A percentile compares a stretch with the other conserved stretches of the same genome.
Evolutionary conservation across 2,888 invertebrate genomes (phyloP).

Genomic region (Monochamus alternatus): DNA sequence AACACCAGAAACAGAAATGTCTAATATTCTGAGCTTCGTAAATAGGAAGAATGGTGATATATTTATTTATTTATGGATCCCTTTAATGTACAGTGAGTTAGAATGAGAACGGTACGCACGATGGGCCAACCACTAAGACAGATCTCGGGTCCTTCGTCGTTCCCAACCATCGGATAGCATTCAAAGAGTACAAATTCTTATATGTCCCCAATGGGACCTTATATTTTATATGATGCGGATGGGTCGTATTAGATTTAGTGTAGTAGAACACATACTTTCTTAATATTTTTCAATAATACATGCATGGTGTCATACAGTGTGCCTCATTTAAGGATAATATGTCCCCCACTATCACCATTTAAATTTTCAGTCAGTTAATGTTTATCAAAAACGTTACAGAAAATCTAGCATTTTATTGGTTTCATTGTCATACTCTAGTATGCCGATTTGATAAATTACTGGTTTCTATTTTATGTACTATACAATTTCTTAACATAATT

Average conservation of each 20-base stretch:
- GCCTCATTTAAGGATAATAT: neutral
- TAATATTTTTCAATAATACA: constrained; percentile 9
- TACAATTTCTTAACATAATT: too few relatives aligned
- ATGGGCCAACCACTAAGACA: constrained; percentile 60
- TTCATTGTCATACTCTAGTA: too few relatives aligned
- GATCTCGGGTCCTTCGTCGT: constrained; percentile 63
- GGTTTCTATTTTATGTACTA: too few relatives aligned
- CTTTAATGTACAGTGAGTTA: constrained; percentile 63
- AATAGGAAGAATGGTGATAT: constrained; percentile 23
- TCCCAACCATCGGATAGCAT: constrained; percentile 68
- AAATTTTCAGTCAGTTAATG: too few relatives aligned
- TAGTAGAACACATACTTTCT: constrained; percentile 33
- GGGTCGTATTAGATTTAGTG: constrained; percentile 48
- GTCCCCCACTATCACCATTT: too few relatives aligned
- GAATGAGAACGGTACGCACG: constrained; percentile 60
- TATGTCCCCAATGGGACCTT: constrained; percentile 62
- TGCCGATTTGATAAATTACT: too few relatives aligned
- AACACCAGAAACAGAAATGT: too few relatives aligned
- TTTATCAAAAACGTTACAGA: too few relatives aligned
- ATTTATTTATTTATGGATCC: constrained; percentile 41
- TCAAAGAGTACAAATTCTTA: constrained; percentile 84
- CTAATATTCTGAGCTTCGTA: too few relatives aligned
- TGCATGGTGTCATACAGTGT: neutral
- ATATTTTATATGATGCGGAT: constrained; percentile 64
- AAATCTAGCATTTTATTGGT: too few relatives aligned